phyloP scores from a whole-genome alignment of 1,140 invertebrate genomes.

The Drosophila bifasciata region DNA sequence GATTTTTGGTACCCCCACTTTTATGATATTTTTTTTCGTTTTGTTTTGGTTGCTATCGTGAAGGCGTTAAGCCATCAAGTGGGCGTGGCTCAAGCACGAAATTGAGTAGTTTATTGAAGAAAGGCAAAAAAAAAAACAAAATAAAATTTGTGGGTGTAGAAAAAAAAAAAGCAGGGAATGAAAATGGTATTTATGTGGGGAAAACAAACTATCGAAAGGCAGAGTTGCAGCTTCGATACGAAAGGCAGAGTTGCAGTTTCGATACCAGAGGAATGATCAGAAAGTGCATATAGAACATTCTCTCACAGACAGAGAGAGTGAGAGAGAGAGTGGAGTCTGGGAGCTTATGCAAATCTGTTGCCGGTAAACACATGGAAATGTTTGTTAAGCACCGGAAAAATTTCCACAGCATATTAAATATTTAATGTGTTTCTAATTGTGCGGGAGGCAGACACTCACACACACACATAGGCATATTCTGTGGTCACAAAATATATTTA shows the following conservation, averaged over 20 bases:
- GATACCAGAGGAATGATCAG: no score
- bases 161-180: background rate
- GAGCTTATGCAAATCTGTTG: conserved; percentile 7
- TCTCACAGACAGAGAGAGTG: no score
- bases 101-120: conserved; percentile 36
- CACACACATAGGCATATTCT: conserved; percentile 2
- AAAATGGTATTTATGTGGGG: background rate
- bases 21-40: background rate
- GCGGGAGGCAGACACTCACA: conserved; percentile 43
- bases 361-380: conserved; percentile 24
- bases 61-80: conserved; percentile 41
- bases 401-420: conserved; percentile 60
- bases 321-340: no score
- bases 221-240: background rate
- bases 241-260: no score
- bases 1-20: conserved; percentile 40
- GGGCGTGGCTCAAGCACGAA: conserved; percentile 22
- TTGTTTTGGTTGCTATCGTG: conserved; percentile 25
- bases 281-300: no score
- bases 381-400: conserved; percentile 35
- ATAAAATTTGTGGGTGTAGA: background rate
- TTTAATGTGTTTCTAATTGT: conserved; percentile 77
- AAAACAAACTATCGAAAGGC: background rate
- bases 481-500: no score
- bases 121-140: conserved; percentile 27